Conservation (phyloP, 2,888 invertebrate genomes). For the Trilocha varians region DNA sequence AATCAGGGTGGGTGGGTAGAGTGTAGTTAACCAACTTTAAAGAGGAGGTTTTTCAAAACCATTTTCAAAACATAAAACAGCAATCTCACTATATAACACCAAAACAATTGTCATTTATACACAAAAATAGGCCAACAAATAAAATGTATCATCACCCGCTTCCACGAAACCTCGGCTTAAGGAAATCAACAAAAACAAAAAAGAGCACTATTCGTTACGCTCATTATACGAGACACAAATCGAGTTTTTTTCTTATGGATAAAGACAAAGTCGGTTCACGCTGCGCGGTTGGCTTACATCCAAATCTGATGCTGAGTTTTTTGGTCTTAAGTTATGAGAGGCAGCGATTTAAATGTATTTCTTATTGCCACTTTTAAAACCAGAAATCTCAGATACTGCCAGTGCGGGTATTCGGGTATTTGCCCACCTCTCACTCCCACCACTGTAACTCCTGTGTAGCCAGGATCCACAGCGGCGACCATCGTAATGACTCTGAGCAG, state of each 20-base stretch:
- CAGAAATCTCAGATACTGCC: too few species aligned
- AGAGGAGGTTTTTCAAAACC: too few species aligned
- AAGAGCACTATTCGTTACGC: slow-evolving; percentile 37
- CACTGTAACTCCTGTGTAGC: too few species aligned
- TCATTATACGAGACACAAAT: slow-evolving; percentile 48
- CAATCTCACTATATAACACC: neutral
- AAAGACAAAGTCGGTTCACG: slow-evolving; percentile 37
- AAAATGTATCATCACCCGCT: neutral
- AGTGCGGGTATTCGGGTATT: too few species aligned
- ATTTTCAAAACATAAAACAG: too few species aligned
- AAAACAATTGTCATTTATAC: neutral
- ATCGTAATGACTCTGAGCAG: too few species aligned
- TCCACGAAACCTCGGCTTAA: slow-evolving; percentile 2
- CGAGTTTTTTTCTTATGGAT: slow-evolving; percentile 34
- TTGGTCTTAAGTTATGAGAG: neutral
- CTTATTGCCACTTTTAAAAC: neutral
- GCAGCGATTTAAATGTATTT: neutral
- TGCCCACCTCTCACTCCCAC: too few species aligned
- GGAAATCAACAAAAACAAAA: slow-evolving; percentile 30
- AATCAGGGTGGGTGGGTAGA: too few species aligned
- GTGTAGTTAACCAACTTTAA: too few species aligned
- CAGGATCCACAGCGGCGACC: too few species aligned
- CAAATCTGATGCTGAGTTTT: slow-evolving; percentile 21
- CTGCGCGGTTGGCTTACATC: slow-evolving; percentile 35
- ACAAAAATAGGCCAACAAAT: neutral